Evolutionary conservation across 2,797 vertebrate species (phyloP), one percentile per base, ranked within the genome.

Genomic region (Mus caroli): DNA sequence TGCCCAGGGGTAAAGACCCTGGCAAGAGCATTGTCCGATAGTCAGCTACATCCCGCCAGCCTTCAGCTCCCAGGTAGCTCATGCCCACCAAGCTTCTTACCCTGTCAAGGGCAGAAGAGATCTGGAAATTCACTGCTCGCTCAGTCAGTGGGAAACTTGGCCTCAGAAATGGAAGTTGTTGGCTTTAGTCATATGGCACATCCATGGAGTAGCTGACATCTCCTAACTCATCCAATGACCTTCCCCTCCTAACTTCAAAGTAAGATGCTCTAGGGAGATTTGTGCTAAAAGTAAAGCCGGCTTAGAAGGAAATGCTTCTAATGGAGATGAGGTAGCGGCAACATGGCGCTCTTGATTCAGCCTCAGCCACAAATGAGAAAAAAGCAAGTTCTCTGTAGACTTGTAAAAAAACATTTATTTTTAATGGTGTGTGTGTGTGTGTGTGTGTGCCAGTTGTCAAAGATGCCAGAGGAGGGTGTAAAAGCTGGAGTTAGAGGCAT

Each of bases 231-330:
- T 10, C 83, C 64, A 10, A 0, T 54, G 71, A 6, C 64, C 79
- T 71, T 77, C 19, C 64, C 75, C 46, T 10, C 19, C 46, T 60
- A 20, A 28, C 60, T 73, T 88, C 0, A 52, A 31, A 91, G 90
- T 76, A 67, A 78, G 79, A 50, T 0, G 88, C 11, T 89, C 58
- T 91, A 40, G 76, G 73, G 90, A 78, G 37, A 82, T 26, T 34
- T 76, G 69, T n/a, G 56, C 60, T 52, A 1, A 78, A 78, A 94
- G 67, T 28, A 83, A 90, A 84, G 62, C 50, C 91, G 62, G 75
- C 37, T 88, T 71, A 64, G 52, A 60, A 58, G 91, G 64, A 58
- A 52, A 85, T 22, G 3, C 43, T 37, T 90, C 79, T 54, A 37
- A 15, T 40, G 12, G 31, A 37, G 37, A 37, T 71, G 28, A 73